phyloP scores from a whole-genome alignment of 37 sponge, comb jelly and placozoan species.

The Geodia barretti region DNA sequence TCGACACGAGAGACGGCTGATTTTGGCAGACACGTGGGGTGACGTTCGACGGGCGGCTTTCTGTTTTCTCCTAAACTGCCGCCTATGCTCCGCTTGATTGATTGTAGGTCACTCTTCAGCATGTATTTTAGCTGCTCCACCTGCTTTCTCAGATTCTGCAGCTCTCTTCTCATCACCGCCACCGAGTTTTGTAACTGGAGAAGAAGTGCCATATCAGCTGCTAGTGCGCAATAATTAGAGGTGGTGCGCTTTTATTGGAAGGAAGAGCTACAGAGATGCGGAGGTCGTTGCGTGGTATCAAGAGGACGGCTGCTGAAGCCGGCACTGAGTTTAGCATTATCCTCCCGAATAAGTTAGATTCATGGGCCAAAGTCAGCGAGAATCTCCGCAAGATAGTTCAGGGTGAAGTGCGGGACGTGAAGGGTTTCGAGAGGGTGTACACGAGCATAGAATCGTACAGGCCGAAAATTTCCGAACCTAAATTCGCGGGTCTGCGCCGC shows the following conservation, averaged over 20 bases:
- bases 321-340: not conserved
- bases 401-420: conserved; percentile 5
- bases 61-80: no score
- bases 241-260: not conserved
- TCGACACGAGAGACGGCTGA: not conserved
- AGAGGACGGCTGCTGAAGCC: no score
- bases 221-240: not conserved
- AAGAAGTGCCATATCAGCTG: not conserved
- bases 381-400: conserved; percentile 6
- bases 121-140: conserved; percentile 6
- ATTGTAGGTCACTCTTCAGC: conserved; percentile 4
- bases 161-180: conserved; percentile 1
- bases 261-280: no score
- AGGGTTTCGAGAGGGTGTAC: conserved; percentile 10
- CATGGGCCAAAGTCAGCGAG: conserved; percentile 15
- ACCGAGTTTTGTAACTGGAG: not conserved
- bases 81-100: not conserved
- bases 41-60: not conserved
- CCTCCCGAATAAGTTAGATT: conserved; percentile 23
- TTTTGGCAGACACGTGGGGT: not conserved
- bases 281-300: no score
- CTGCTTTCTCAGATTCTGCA: conserved; percentile 22
- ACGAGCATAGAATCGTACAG: not conserved
- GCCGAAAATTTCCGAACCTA: not conserved
- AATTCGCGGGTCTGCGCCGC: conserved; percentile 1